Percentiles rank a stretch among this genome's conserved stretches.
phyloP scores from a whole-genome alignment of 2,113 vertebrate species.

The Tetrax tetrax region DNA sequence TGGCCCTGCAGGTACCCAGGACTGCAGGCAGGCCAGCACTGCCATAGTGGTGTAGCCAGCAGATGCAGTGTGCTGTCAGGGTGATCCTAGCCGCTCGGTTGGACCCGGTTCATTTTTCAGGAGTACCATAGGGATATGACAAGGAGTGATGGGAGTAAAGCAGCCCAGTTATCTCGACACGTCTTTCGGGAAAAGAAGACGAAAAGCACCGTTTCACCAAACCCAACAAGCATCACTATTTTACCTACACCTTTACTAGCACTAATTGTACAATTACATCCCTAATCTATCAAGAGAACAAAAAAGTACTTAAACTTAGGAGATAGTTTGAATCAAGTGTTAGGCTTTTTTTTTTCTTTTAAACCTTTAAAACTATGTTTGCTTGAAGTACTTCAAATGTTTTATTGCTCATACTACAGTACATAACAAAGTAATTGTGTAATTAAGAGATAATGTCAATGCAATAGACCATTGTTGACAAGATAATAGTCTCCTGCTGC shows the following conservation, averaged over 20 bases:
- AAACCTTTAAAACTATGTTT: constrained; percentile 57
- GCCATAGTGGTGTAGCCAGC: background rate
- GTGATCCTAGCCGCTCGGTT: background rate
- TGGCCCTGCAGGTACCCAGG: fast-evolving
- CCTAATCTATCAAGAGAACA: background rate
- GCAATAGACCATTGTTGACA: constrained; percentile 75
- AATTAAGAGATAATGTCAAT: constrained; percentile 81
- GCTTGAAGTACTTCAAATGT: constrained; percentile 68
- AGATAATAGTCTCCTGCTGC: constrained; percentile 74
- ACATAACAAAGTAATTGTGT: constrained; percentile 77
- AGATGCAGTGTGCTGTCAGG: background rate
- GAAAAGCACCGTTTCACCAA: background rate
- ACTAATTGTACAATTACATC: constrained; percentile 12
- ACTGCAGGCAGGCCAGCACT: background rate
- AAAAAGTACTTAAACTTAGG: constrained; percentile 18
- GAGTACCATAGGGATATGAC: fast-evolving
- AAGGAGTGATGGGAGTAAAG: background rate
- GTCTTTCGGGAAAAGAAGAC: background rate
- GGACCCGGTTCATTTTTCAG: background rate
- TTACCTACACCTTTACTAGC: background rate
- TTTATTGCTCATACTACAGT: constrained; percentile 70
- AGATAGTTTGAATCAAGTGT: constrained; percentile 33
- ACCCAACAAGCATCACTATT: background rate
- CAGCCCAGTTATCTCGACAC: background rate
- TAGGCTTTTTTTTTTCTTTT: background rate